phyloP scores from a whole-genome alignment of 2,888 invertebrate genomes.

The Nebria brevicollis region DNA sequence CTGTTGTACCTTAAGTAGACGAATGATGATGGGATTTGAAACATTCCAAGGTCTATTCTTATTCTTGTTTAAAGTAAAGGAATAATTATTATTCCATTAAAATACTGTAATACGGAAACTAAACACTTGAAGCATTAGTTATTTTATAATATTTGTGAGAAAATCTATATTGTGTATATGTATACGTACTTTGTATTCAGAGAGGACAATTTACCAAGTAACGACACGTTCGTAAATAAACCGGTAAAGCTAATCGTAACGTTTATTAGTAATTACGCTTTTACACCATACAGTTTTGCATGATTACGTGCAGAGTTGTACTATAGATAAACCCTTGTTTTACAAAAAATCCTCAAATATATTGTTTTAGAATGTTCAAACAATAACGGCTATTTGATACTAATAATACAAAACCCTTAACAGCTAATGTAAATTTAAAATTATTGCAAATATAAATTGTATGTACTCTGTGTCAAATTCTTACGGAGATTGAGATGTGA shows the following conservation, averaged over 20 bases:
- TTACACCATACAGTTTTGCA: not conserved
- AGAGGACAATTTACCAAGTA: not conserved
- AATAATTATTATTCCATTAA: conserved; percentile 36
- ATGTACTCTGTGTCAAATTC: no score
- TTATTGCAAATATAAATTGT: no score
- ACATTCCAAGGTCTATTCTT: conserved; percentile 24
- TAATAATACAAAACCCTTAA: no score
- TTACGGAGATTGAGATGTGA: not conserved
- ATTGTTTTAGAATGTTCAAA: not conserved
- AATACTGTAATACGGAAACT: conserved; percentile 41
- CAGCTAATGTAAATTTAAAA: no score
- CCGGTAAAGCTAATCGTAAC: not conserved
- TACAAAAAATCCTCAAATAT: not conserved
- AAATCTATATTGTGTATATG: not conserved
- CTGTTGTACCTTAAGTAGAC: not conserved
- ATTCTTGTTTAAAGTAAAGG: conserved; percentile 16
- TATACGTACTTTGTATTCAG: not conserved
- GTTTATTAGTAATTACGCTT: conserved; percentile 1
- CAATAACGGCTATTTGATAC: no score
- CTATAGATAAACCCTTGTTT: not conserved
- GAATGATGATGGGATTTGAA: not conserved
- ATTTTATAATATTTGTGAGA: conserved; percentile 35
- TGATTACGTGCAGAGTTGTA: not conserved
- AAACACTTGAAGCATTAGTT: not conserved
- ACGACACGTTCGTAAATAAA: not conserved